phyloP scores from a whole-genome alignment of 2,888 invertebrate genomes.

The Tipula lateralis region DNA sequence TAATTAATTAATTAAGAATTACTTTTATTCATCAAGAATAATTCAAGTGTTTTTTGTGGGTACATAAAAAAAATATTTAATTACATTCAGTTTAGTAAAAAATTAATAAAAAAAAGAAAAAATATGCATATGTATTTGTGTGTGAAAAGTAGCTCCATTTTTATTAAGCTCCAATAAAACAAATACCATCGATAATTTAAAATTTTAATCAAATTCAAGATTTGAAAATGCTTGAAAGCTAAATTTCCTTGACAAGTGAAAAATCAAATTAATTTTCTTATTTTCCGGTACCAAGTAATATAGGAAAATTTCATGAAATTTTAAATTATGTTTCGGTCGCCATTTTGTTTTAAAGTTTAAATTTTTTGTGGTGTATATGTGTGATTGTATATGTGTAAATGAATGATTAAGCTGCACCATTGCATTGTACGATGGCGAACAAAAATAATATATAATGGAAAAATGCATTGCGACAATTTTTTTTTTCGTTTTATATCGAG shows the following conservation, averaged over 20 bases:
- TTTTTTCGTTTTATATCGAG: neutral
- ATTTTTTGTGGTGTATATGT: neutral
- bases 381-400: neutral
- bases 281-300: neutral
- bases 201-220: neutral
- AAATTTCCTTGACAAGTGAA: neutral
- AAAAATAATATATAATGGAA: neutral
- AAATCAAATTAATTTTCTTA: neutral
- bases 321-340: neutral
- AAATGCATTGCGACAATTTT: conserved; percentile 6
- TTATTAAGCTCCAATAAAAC: neutral
- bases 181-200: neutral
- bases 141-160: neutral
- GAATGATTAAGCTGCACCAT: conserved; percentile 1
- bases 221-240: neutral
- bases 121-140: neutral
- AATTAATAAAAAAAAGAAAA: neutral
- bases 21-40: neutral
- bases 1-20: neutral
- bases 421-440: neutral
- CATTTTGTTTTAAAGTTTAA: conserved; percentile 24
- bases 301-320: neutral
- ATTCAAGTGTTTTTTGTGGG: conserved; percentile 13
- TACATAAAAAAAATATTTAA: neutral
- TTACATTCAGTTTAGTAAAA: neutral